A percentile compares a stretch with the other conserved stretches of the same genome.
phyloP scores from a whole-genome alignment of 2,113 vertebrate species.

The Telmatochromis sp. region DNA sequence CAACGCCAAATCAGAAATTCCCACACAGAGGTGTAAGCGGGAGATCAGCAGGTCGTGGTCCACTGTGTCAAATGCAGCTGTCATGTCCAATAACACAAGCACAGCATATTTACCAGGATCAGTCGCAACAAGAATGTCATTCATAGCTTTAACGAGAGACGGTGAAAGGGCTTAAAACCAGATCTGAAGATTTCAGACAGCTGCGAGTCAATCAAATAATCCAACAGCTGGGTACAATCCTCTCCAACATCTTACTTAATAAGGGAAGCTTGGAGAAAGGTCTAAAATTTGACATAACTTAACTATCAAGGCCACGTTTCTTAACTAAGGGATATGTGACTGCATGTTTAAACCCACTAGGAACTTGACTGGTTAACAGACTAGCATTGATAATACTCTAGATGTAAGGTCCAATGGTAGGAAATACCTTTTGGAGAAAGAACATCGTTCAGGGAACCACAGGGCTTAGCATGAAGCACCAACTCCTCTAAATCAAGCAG shows the following conservation, averaged over 20 bases:
- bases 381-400: too few relatives aligned
- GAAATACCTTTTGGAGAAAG: too few relatives aligned
- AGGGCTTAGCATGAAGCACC: too few relatives aligned
- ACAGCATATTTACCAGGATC: neutral
- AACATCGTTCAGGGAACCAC: too few relatives aligned
- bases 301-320: too few relatives aligned
- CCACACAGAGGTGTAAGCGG: neutral
- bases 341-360: too few relatives aligned
- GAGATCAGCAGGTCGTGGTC: neutral
- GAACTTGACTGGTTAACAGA: too few relatives aligned
- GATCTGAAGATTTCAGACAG: too few relatives aligned
- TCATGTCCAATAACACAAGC: neutral
- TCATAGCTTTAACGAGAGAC: rapidly evolving
- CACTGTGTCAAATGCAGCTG: neutral
- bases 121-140: neutral
- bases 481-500: too few relatives aligned
- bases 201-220: rapidly evolving
- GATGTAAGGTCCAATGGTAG: too few relatives aligned
- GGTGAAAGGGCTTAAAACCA: rapidly evolving
- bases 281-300: rapidly evolving
- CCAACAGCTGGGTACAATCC: neutral
- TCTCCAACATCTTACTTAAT: rapidly evolving
- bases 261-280: neutral
- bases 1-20: rapidly evolving
- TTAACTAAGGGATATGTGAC: too few relatives aligned